Evolutionary conservation across 2,888 invertebrate species (phyloP).

Genomic region (Proisotoma minuta): DNA sequence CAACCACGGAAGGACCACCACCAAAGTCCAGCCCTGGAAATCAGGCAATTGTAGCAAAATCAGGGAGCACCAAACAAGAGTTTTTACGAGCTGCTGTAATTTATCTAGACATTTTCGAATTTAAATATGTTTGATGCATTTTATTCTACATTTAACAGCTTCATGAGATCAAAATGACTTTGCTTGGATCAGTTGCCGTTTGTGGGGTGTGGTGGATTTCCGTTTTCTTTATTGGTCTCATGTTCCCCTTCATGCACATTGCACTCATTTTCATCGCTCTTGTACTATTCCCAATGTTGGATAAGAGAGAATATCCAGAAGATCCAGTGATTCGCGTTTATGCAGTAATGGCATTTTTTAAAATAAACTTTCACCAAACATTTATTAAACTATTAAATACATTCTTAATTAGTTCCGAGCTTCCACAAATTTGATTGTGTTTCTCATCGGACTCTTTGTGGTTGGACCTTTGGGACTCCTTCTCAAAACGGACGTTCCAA

Average conservation of each 20-base stretch:
- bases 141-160: no score
- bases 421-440: neutral
- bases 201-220: no score
- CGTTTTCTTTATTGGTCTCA: neutral
- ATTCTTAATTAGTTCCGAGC: neutral
- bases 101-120: no score
- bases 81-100: no score
- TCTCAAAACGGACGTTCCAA: neutral
- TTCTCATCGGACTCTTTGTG: neutral
- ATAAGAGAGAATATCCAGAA: neutral
- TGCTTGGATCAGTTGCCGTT: no score
- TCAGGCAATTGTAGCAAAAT: no score
- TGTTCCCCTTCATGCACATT: neutral
- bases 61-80: no score
- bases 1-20: no score
- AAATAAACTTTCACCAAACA: neutral
- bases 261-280: neutral
- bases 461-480: neutral
- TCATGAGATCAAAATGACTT: no score
- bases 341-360: neutral
- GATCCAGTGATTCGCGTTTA: neutral
- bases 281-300: neutral
- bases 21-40: no score
- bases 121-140: no score
- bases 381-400: neutral